Conservation (phyloP, 1,140 invertebrate genomes). For the Potamilus streckersoni region DNA sequence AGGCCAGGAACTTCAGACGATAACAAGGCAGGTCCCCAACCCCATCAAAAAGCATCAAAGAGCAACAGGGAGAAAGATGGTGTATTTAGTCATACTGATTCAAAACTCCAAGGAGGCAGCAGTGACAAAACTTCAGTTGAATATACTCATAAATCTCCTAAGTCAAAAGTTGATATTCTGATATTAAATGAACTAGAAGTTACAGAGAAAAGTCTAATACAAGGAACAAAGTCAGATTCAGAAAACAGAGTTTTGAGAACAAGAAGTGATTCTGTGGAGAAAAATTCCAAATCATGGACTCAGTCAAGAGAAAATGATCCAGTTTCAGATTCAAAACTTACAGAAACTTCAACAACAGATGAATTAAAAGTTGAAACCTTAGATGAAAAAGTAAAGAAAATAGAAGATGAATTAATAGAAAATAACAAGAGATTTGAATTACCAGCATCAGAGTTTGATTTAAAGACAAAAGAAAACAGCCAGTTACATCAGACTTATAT, state of each 20-base stretch:
- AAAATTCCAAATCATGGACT: too few relatives aligned
- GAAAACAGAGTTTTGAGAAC: too few relatives aligned
- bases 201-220: too few relatives aligned
- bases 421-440: conserved; percentile 12
- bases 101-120: conserved; percentile 15
- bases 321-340: conserved; percentile 12
- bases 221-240: too few relatives aligned
- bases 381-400: conserved; percentile 27
- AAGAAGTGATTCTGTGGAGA: too few relatives aligned
- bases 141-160: conserved; percentile 8
- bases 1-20: conserved; percentile 27
- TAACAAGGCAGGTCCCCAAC: not conserved
- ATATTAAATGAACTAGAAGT: conserved; percentile 1
- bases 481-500: conserved; percentile 38
- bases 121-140: conserved; percentile 12
- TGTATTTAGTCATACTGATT: not conserved
- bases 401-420: conserved; percentile 20
- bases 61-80: not conserved
- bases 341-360: conserved; percentile 12
- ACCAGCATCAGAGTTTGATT: conserved; percentile 2
- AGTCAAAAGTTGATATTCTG: not conserved
- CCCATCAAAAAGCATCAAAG: conserved; percentile 1
- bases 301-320: not conserved
- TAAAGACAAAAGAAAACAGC: not conserved
- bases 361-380: conserved; percentile 21